Evolutionary conservation across 2,888 invertebrate species (phyloP), one percentile per base, ranked within the genome.

Genomic region (Apodemia mormo): DNA sequence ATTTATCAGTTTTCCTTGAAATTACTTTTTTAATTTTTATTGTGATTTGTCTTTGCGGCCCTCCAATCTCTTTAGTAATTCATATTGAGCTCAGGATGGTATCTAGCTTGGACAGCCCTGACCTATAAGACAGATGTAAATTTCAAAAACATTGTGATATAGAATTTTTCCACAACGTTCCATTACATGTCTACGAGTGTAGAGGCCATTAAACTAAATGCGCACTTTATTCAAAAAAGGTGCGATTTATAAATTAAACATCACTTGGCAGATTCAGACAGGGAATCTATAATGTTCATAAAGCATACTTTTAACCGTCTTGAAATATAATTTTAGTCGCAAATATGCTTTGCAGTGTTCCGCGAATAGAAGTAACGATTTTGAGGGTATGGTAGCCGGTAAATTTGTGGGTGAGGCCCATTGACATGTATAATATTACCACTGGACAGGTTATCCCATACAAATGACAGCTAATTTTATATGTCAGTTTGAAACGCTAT

Each of bases 61-160:
- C n/a, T n/a, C n/a, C n/a, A n/a, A n/a, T n/a, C n/a, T n/a, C n/a
- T n/a, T n/a, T n/a, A n/a, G n/a, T n/a, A n/a, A n/a, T n/a, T n/a
- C n/a, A n/a, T n/a, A n/a, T n/a, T n/a, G n/a, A n/a, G n/a, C n/a
- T n/a, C n/a, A n/a, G n/a, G n/a, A n/a, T n/a, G n/a, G n/a, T n/a
- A n/a, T n/a, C n/a, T n/a, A n/a, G n/a, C n/a, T n/a, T n/a, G n/a
- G n/a, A n/a, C n/a, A n/a, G n/a, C n/a, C n/a, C n/a, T n/a, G n/a
- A 52, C n/a, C 52, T 52, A n/a, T 52, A 52, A 52, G 61, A 12
- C 33, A 61, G 33, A 61, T 61, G 12, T 61, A 33, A 61, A 61
- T 61, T 61, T 61, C 33, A 61, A 61, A 61, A 33, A 61, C 14
- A 33, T 61, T 33, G 61, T 61, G n/a, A n/a, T 52, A 6, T 30